These are phyloP conservation scores for Sycophila sp. DNA, from an alignment of 1,140 invertebrate species.

Conservation along the genomic window DNA sequence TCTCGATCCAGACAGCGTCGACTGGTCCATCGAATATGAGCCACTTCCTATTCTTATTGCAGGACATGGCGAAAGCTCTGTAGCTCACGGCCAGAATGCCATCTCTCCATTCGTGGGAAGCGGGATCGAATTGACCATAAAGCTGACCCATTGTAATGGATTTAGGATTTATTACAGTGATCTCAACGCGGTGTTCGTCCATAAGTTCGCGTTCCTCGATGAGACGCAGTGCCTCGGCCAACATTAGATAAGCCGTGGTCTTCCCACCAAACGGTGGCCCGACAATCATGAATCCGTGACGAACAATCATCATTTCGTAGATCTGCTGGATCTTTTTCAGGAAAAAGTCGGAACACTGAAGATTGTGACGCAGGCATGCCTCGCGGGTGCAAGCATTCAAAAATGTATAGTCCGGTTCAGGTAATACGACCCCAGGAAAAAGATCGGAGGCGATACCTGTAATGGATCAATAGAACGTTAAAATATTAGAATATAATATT, in stretches of 20 bases:
- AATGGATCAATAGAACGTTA: slow-evolving; percentile 55
- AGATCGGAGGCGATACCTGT: slow-evolving; percentile 87
- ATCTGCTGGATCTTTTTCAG: slow-evolving; percentile 91
- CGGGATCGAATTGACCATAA: slow-evolving; percentile 94
- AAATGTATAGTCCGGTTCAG: slow-evolving; percentile 76
- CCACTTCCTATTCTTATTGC: slow-evolving; percentile 84
- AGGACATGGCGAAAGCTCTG: slow-evolving; percentile 85
- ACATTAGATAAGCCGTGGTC: slow-evolving; percentile 79
- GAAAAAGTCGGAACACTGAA: slow-evolving; percentile 88
- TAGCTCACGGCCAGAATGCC: slow-evolving; percentile 94
- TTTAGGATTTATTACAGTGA: slow-evolving; percentile 94
- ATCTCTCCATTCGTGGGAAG: slow-evolving; percentile 95
- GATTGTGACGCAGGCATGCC: slow-evolving; percentile 79
- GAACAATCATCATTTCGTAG: slow-evolving; percentile 96
- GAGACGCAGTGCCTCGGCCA: slow-evolving; percentile 80
- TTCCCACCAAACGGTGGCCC: slow-evolving; percentile 92
- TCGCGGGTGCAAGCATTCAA: slow-evolving; percentile 69
- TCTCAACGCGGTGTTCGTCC: slow-evolving; percentile 90
- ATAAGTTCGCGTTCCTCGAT: slow-evolving; percentile 83
- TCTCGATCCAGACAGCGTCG: slow-evolving; percentile 97
- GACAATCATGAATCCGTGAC: slow-evolving; percentile 90
- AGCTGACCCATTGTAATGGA: slow-evolving; percentile 96
- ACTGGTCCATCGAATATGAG: slow-evolving; percentile 95
- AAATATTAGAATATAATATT: neutral
- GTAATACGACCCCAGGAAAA: slow-evolving; percentile 85